A percentile compares a stretch with the other conserved stretches of the same genome.
phyloP scores from a whole-genome alignment of 2,888 invertebrate species.

The Elgonia sp. region DNA sequence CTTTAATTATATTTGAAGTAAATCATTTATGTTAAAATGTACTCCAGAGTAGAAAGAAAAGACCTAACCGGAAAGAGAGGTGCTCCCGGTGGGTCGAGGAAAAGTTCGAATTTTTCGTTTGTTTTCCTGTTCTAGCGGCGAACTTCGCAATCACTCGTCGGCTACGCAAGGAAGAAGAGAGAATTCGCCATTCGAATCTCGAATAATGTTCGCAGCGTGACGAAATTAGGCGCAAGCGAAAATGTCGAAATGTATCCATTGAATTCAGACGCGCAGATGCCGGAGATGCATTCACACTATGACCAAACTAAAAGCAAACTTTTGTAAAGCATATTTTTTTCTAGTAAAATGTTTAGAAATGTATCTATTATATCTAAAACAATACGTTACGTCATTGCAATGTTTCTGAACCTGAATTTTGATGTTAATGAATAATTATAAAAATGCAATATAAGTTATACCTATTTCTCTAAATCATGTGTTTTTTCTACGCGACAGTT shows the following conservation, averaged over 20 bases:
- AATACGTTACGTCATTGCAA: slow-evolving; percentile 37
- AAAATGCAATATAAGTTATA: too few relatives aligned
- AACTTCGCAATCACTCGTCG: slow-evolving; percentile 69
- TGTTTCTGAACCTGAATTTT: background rate
- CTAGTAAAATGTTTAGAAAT: slow-evolving; percentile 54
- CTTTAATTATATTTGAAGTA: too few relatives aligned
- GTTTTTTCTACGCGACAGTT: too few relatives aligned
- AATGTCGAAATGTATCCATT: slow-evolving; percentile 73
- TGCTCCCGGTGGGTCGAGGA: slow-evolving; percentile 26
- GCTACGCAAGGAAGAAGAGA: slow-evolving; percentile 70
- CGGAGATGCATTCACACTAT: slow-evolving; percentile 72
- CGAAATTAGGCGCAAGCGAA: slow-evolving; percentile 73
- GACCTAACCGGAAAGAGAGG: slow-evolving; percentile 27
- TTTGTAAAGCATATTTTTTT: slow-evolving; percentile 67
- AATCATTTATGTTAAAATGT: too few relatives aligned
- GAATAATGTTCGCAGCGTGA: slow-evolving; percentile 68
- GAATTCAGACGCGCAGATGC: slow-evolving; percentile 72
- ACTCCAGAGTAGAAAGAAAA: slow-evolving; percentile 25
- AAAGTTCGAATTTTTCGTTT: slow-evolving; percentile 64
- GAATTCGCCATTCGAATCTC: slow-evolving; percentile 70
- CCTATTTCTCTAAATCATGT: too few relatives aligned
- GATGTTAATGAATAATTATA: slow-evolving; percentile 33
- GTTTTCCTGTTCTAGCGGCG: slow-evolving; percentile 66
- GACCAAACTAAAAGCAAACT: slow-evolving; percentile 70
- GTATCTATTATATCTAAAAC: slow-evolving; percentile 55